These are phyloP conservation scores for Pantherophis vulpinus DNA, from an alignment of 2,797 vertebrate genomes.

Conservation along the genomic window DNA sequence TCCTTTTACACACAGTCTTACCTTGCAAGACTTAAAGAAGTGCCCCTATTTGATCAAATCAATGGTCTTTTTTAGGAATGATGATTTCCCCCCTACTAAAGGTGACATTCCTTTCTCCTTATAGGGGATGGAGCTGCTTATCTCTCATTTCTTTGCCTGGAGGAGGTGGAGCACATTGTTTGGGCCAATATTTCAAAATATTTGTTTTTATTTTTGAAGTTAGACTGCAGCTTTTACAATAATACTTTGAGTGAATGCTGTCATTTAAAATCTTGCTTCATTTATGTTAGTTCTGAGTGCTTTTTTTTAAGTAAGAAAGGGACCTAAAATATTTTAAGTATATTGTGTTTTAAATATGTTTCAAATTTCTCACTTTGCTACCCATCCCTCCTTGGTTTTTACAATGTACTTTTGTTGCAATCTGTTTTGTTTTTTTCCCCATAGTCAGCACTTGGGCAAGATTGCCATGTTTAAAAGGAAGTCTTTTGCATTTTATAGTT, in stretches of 20 bases:
- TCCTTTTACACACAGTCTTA: neutral
- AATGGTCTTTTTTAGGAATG: neutral
- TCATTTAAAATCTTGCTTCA: neutral
- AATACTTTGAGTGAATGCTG: neutral
- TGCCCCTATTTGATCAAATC: neutral
- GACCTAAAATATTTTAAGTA: neutral
- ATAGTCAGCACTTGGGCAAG: neutral
- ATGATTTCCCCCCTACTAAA: neutral
- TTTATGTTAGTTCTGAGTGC: neutral
- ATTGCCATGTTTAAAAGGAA: neutral
- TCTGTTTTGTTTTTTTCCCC: neutral
- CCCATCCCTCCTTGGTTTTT: neutral
- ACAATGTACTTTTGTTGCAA: neutral
- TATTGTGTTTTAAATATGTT: neutral
- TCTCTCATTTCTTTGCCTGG: neutral
- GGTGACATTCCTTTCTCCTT: neutral
- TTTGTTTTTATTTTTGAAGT: neutral
- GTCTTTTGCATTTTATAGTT: neutral
- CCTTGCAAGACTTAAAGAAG: neutral
- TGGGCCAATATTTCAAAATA: neutral
- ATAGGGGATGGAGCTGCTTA: neutral
- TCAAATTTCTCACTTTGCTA: neutral
- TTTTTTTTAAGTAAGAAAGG: neutral
- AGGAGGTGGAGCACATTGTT: neutral
- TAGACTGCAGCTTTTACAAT: neutral